These are phyloP conservation scores for Didymodactylos carnosus DNA, from an alignment of 2,888 invertebrate genomes.

Conservation along the genomic window DNA sequence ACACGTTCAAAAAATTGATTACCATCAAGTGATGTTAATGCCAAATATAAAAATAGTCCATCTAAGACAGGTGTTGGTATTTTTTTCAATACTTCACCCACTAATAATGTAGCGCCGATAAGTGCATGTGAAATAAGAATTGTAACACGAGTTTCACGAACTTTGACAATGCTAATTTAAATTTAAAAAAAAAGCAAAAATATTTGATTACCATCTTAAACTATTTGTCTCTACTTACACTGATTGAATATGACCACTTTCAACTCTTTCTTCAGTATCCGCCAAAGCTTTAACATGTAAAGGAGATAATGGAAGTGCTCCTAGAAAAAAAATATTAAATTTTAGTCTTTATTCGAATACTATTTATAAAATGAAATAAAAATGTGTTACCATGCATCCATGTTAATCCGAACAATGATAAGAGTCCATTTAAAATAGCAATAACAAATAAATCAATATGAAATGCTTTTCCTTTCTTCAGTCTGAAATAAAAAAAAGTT, in stretches of 20 bases:
- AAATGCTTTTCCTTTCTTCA: constrained; percentile 43
- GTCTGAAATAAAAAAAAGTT: constrained; percentile 25
- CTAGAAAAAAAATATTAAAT: not conserved
- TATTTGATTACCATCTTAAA: not conserved
- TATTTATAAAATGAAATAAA: not conserved
- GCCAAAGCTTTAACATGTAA: constrained; percentile 43
- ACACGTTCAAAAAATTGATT: constrained; percentile 44
- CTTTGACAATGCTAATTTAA: constrained; percentile 39
- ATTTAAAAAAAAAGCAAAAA: constrained; percentile 16
- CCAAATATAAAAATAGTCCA: constrained; percentile 43
- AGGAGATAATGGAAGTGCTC: constrained; percentile 42
- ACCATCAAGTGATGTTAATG: constrained; percentile 40
- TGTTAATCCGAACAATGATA: constrained; percentile 41
- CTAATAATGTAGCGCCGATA: constrained; percentile 40
- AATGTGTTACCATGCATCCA: constrained; percentile 46
- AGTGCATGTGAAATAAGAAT: constrained; percentile 40
- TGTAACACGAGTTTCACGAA: constrained; percentile 41
- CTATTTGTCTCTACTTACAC: constrained; percentile 33
- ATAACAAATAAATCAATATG: constrained; percentile 44
- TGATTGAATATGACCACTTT: constrained; percentile 44
- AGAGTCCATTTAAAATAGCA: constrained; percentile 40
- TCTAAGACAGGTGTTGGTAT: constrained; percentile 42
- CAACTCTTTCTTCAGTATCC: constrained; percentile 43
- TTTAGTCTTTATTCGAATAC: not conserved
- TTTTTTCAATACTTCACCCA: constrained; percentile 38